Evolutionary conservation across 2,888 invertebrate genomes (phyloP).

Genomic region (Rhopalosiphum nymphaeae): DNA sequence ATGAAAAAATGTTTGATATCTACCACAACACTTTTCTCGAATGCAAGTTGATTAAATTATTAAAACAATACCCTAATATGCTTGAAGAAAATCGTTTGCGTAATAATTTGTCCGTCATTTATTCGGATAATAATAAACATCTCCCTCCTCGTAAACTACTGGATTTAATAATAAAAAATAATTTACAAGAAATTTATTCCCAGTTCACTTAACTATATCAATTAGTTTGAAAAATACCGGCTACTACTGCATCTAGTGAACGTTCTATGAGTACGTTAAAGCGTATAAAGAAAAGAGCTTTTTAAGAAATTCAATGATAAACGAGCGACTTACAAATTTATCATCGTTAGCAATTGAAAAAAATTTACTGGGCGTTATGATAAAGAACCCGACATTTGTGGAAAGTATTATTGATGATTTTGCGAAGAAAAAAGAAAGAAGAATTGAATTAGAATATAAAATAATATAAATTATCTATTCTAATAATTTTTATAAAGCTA

Average conservation of each 20-base stretch:
- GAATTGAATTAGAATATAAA: slow-evolving; percentile 20
- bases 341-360: slow-evolving; percentile 39
- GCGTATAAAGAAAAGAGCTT: too few species aligned
- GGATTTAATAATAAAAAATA: slow-evolving; percentile 38
- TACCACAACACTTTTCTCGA: not conserved
- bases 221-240: slow-evolving; percentile 26
- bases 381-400: slow-evolving; percentile 21
- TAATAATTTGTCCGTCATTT: slow-evolving; percentile 35
- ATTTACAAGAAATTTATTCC: slow-evolving; percentile 26
- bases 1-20: slow-evolving; percentile 34
- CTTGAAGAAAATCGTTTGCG: slow-evolving; percentile 30
- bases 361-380: slow-evolving; percentile 11
- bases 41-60: not conserved
- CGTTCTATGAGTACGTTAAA: slow-evolving; percentile 33
- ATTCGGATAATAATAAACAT: slow-evolving; percentile 31
- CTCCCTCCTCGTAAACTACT: slow-evolving; percentile 36
- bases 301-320: slow-evolving; percentile 41
- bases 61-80: slow-evolving; percentile 36
- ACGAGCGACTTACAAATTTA: slow-evolving; percentile 42
- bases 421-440: slow-evolving; percentile 1
- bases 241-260: slow-evolving; percentile 26
- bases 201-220: slow-evolving; percentile 8
- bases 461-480: slow-evolving; percentile 1
- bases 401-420: slow-evolving; percentile 26
- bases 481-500: not conserved